Base-by-base conservation (phyloP, 2,888 invertebrate species). In the Glaucopsyche alexis region DNA sequence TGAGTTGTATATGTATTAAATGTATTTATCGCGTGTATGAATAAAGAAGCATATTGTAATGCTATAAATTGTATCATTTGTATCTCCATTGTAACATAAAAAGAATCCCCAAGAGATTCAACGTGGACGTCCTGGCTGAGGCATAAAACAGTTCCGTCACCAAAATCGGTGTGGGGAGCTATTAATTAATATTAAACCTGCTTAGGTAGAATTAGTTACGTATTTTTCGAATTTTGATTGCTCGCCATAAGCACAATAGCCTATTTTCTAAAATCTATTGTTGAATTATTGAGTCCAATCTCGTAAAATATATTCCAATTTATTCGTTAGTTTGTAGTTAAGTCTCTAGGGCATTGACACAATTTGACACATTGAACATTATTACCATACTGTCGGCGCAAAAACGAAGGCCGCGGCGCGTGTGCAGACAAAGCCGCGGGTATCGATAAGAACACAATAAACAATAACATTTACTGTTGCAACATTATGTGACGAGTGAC, bases 361-460 rank as follows among this genome's bases (percentile, higher is more conserved):
- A 60, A 47, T 69, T 69, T 69, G 45, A 19, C 45, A 73, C n/a
- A 65, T 66, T 38, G 66, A 69, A 71, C 69, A 49, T 47, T 14
- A 76, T 75, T 73, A 49, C 66, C 71, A 74, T 71, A 74, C 74
- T 76, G 69, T 19, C 69, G 49, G 69, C 47, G 84, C 87, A 90
- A 91, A 91, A 91, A 90, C 84, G 86, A 86, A 89, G 87, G 86
- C 80, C 83, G 72, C 78, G 79, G 79, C 78, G 79, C 79, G 73
- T 91, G 91, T 90, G 80, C 81, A 81, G 75, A 86, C 86, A 87
- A 85, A 85, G 87, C 82, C 75, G 76, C 81, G 87, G 85, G 87
- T 87, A 89, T 89, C 88, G 90, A 91, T 91, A 91, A 90, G 89
- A 91, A 91, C 81, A 92, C 92, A 93, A 93, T 92, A 90, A 90